Percentiles rank a stretch among this genome's conserved stretches.
phyloP scores from a whole-genome alignment of 2,888 invertebrate genomes.

The Caradrina clavipalpis region DNA sequence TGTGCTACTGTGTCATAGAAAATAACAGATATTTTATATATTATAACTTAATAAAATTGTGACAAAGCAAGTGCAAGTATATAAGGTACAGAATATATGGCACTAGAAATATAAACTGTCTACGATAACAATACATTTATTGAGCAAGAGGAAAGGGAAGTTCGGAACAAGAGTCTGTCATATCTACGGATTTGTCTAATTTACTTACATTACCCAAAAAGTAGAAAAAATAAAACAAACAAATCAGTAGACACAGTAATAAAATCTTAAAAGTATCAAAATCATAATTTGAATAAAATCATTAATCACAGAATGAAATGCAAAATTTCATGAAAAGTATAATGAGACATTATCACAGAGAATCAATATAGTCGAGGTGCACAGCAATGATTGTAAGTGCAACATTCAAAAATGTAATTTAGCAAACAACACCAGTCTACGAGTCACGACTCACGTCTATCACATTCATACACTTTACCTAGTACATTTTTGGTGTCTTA shows the following conservation, averaged over 20 bases:
- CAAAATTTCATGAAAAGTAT: slow-evolving; percentile 67
- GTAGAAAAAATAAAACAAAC: slow-evolving; percentile 17
- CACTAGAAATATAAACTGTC: slow-evolving; percentile 77
- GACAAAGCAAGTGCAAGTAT: slow-evolving; percentile 67
- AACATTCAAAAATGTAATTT: slow-evolving; percentile 70
- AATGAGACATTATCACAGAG: slow-evolving; percentile 81
- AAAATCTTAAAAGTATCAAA: slow-evolving; percentile 38
- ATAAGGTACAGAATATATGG: slow-evolving; percentile 82
- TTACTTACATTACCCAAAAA: slow-evolving; percentile 28
- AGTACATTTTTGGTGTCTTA: slow-evolving; percentile 83
- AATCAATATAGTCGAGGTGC: slow-evolving; percentile 77
- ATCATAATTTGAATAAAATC: slow-evolving; percentile 43
- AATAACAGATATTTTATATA: slow-evolving; percentile 16
- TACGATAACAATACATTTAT: slow-evolving; percentile 62
- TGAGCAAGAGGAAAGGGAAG: slow-evolving; percentile 72
- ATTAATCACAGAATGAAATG: slow-evolving; percentile 69
- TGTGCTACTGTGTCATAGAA: slow-evolving; percentile 21
- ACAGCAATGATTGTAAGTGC: slow-evolving; percentile 73
- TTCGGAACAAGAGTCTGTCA: slow-evolving; percentile 34
- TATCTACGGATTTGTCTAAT: slow-evolving; percentile 38
- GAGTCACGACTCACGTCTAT: slow-evolving; percentile 68
- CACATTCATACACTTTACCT: slow-evolving; percentile 78
- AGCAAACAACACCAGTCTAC: slow-evolving; percentile 69
- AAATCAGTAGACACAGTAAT: slow-evolving; percentile 30
- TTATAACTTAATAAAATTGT: slow-evolving; percentile 57